Evolutionary conservation across 2,797 vertebrate species (phyloP).

Genomic region (Pelodytes ibericus): DNA sequence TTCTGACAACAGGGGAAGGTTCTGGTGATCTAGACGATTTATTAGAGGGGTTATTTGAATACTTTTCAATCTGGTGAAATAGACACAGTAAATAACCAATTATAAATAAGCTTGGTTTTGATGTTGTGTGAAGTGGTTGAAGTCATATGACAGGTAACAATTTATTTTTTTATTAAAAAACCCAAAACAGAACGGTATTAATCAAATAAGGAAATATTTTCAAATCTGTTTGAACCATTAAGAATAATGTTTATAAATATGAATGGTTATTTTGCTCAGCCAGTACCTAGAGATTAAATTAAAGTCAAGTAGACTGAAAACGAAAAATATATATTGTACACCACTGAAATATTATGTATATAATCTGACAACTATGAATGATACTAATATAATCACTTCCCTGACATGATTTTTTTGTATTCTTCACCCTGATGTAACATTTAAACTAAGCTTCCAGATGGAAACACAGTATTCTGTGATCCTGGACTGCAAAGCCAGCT

Average conservation of each 20-base stretch:
- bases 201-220: background rate
- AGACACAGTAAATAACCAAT: too few relatives aligned
- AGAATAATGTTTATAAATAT: background rate
- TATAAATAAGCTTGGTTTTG: too few relatives aligned
- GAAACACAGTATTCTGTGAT: conserved; percentile 27
- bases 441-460: conserved; percentile 14
- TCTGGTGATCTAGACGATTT: too few relatives aligned
- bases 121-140: too few relatives aligned
- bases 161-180: too few relatives aligned
- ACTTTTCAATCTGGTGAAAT: too few relatives aligned
- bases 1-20: too few relatives aligned
- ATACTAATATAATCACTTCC: conserved; percentile 9
- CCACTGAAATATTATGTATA: background rate
- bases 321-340: too few relatives aligned
- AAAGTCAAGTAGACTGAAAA: background rate
- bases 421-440: conserved; percentile 20
- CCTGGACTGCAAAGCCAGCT: conserved; percentile 35
- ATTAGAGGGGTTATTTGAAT: too few relatives aligned
- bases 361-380: background rate
- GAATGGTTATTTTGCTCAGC: background rate
- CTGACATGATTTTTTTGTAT: conserved; percentile 10
- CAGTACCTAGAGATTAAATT: background rate
- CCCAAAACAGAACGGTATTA: too few relatives aligned
- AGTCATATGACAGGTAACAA: too few relatives aligned
- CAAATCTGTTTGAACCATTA: background rate